Conservation (phyloP, 2,888 invertebrate species). For the Ethmia dodecea region DNA sequence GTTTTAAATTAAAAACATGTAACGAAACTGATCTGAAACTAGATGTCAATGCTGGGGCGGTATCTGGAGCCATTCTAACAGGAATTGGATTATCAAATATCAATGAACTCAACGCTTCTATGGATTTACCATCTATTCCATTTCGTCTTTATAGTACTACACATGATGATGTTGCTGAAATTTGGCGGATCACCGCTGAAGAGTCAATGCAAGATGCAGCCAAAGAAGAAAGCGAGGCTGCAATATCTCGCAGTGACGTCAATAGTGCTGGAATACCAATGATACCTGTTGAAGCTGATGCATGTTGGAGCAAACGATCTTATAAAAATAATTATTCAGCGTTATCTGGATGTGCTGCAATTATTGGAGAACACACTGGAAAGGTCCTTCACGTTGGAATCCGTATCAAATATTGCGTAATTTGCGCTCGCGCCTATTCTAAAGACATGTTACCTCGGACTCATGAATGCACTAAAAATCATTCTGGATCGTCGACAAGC, state of each 20-base stretch:
- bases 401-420: too few relatives aligned
- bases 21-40: too few relatives aligned
- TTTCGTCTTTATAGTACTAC: background rate
- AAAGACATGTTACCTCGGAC: too few relatives aligned
- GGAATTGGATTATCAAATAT: slow-evolving; percentile 6
- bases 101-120: slow-evolving; percentile 4
- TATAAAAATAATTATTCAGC: slow-evolving; percentile 20
- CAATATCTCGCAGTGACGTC: slow-evolving; percentile 11
- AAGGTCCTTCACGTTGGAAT: too few relatives aligned
- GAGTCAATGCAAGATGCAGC: slow-evolving; percentile 11
- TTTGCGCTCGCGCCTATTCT: too few relatives aligned
- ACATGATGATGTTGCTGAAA: slow-evolving; percentile 3
- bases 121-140: slow-evolving; percentile 5
- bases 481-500: too few relatives aligned
- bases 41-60: too few relatives aligned
- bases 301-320: slow-evolving; percentile 18
- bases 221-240: slow-evolving; percentile 14
- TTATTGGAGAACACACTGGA: too few relatives aligned
- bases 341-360: slow-evolving; percentile 19
- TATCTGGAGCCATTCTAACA: slow-evolving; percentile 5
- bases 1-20: too few relatives aligned
- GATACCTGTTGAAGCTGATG: slow-evolving; percentile 19
- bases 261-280: slow-evolving; percentile 13
- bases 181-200: slow-evolving; percentile 3
- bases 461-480: too few relatives aligned